A percentile compares a stretch with the other conserved stretches of the same genome.
Evolutionary conservation across 2,113 vertebrate species (phyloP).

Genomic region (Cynocephalus volans): DNA sequence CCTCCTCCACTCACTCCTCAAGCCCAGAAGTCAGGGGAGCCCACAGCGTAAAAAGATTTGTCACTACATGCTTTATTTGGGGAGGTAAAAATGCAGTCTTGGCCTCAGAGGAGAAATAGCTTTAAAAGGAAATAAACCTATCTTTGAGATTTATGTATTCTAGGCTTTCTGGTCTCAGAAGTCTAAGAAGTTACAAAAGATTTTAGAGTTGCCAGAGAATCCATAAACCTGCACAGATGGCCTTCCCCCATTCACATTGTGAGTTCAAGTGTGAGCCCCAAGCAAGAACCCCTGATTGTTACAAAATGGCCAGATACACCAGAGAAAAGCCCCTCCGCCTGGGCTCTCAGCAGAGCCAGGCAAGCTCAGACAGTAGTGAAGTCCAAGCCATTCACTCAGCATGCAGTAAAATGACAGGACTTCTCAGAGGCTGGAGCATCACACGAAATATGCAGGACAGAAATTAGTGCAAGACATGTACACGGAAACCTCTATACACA

Average conservation of each 20-base stretch:
- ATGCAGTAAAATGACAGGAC: no score
- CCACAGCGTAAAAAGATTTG: not conserved
- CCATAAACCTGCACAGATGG: not conserved
- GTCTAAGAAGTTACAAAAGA: constrained; percentile 1
- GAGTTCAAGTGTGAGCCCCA: not conserved
- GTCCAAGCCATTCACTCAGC: no score
- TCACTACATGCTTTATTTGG: not conserved
- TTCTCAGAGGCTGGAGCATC: not conserved
- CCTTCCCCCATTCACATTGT: not conserved
- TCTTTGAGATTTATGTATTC: constrained; percentile 2
- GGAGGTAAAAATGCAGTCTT: not conserved
- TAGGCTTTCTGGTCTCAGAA: not conserved
- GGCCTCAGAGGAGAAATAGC: not conserved
- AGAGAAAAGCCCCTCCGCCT: not conserved
- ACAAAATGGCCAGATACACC: not conserved
- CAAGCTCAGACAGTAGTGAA: not conserved
- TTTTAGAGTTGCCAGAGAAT: constrained; percentile 7
- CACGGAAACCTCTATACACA: not conserved
- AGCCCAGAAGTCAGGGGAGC: not conserved
- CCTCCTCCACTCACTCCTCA: not conserved
- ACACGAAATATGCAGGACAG: not conserved
- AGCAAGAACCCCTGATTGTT: not conserved
- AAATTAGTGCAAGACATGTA: not conserved
- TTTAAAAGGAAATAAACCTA: constrained; percentile 49
- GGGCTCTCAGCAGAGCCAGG: not conserved